Percentiles rank a stretch among this genome's conserved stretches.
Conservation (phyloP, 2,113 vertebrate genomes). For the Herpailurus yagouaroundi region DNA sequence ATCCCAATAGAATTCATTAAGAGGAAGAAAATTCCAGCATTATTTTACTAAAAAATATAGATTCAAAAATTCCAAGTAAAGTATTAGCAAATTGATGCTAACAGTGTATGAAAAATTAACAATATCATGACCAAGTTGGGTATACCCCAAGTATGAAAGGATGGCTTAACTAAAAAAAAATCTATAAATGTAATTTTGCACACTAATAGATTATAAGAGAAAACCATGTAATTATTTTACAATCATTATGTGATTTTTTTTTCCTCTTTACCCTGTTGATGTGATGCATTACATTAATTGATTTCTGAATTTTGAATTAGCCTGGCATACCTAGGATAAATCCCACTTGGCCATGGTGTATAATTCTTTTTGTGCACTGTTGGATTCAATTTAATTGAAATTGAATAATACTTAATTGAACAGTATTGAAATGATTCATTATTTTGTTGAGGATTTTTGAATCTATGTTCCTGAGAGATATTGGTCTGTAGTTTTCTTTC, state of each 20-base stretch:
- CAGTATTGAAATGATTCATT: neutral
- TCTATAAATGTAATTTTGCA: neutral
- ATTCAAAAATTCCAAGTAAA: neutral
- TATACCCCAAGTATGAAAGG: neutral
- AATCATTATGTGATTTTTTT: neutral
- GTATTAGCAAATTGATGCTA: neutral
- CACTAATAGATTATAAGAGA: neutral
- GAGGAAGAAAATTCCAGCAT: neutral
- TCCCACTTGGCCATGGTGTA: neutral
- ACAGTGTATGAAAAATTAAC: neutral
- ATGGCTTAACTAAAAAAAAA: neutral
- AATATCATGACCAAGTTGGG: neutral
- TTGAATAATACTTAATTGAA: neutral
- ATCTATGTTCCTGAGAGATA: neutral
- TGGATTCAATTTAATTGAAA: neutral
- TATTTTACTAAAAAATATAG: neutral
- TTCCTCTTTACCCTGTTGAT: neutral
- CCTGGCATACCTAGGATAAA: neutral
- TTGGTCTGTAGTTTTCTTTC: neutral
- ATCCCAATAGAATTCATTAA: neutral
- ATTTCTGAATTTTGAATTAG: neutral
- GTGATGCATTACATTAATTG: neutral
- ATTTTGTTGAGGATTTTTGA: neutral
- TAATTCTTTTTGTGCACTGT: neutral
- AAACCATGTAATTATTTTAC: neutral